A percentile compares a stretch with the other conserved stretches of the same genome.
Conservation (phyloP, 1,140 invertebrate genomes). For the Eufriesea mexicana region DNA sequence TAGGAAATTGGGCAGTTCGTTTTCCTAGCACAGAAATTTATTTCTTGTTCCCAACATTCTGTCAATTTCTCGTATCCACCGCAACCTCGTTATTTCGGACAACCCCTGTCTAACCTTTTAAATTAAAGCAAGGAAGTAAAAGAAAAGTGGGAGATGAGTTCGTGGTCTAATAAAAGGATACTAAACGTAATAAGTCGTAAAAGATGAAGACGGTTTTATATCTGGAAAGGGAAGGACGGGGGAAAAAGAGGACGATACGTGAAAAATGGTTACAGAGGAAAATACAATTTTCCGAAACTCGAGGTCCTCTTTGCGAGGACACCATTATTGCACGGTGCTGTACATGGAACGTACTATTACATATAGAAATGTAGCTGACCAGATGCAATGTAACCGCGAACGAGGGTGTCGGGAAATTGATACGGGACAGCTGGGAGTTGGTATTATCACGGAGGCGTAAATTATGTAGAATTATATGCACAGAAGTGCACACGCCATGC, state of each 20-base stretch:
- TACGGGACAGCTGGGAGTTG: conserved; percentile 35
- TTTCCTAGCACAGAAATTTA: not conserved
- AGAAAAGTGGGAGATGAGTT: not conserved
- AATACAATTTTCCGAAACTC: not conserved
- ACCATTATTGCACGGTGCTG: not conserved
- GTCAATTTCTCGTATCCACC: too few species aligned
- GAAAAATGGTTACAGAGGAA: not conserved
- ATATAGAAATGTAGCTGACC: conserved; percentile 25
- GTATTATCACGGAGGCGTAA: conserved; percentile 31
- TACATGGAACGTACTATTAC: not conserved
- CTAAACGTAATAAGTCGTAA: too few species aligned
- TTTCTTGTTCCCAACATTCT: too few species aligned
- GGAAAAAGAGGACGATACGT: not conserved
- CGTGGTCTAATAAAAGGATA: not conserved
- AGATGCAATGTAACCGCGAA: conserved; percentile 20
- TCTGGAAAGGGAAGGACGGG: too few species aligned
- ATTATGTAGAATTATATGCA: conserved; percentile 31
- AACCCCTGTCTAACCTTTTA: too few species aligned
- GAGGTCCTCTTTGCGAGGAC: not conserved
- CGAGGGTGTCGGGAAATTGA: conserved; percentile 38
- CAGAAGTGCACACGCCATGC: not conserved
- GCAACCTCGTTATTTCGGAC: too few species aligned
- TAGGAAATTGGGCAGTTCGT: too few species aligned
- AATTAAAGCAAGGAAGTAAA: not conserved
- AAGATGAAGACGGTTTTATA: too few species aligned